Evolutionary conservation across 1,140 invertebrate genomes (phyloP).

Genomic region (Sminthurinus signatus): DNA sequence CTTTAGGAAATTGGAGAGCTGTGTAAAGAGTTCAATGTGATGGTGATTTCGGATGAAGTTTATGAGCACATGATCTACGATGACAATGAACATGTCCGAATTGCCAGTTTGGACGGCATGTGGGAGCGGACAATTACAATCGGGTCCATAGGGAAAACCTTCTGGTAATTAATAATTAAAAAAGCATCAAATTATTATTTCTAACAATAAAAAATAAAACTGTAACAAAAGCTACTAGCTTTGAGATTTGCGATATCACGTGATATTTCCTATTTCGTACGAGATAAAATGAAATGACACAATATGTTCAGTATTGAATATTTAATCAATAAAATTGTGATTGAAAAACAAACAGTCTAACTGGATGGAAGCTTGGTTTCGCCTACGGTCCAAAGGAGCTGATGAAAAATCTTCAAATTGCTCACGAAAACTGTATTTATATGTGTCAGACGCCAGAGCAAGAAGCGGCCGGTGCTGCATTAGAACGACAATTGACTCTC

Average conservation of each 20-base stretch:
- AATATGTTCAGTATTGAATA: too few relatives aligned
- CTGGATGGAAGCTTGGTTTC: conserved; percentile 98
- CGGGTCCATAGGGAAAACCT: conserved; percentile 95
- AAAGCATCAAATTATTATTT: too few relatives aligned
- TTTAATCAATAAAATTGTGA: too few relatives aligned
- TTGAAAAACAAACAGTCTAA: too few relatives aligned
- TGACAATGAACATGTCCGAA: conserved; percentile 76
- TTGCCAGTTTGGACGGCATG: conserved; percentile 73
- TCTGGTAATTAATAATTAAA: too few relatives aligned
- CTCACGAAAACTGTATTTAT: conserved; percentile 93
- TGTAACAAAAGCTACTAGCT: too few relatives aligned
- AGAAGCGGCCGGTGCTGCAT: conserved; percentile 85
- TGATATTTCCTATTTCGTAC: too few relatives aligned
- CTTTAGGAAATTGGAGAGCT: conserved; percentile 67
- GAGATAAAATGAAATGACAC: too few relatives aligned
- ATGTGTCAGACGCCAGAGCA: conserved; percentile 72
- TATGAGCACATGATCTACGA: conserved; percentile 96
- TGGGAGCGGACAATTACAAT: conserved; percentile 96
- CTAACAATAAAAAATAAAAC: too few relatives aligned
- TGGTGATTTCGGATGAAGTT: conserved; percentile 93
- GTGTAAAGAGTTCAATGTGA: conserved; percentile 85
- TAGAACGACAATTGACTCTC: conserved; percentile 75
- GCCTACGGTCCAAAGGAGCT: conserved; percentile 77
- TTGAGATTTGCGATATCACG: too few relatives aligned
- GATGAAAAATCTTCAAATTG: conserved; percentile 71